phyloP scores from a whole-genome alignment of 2,888 invertebrate genomes.

The Lasioglossum leucozonium region DNA sequence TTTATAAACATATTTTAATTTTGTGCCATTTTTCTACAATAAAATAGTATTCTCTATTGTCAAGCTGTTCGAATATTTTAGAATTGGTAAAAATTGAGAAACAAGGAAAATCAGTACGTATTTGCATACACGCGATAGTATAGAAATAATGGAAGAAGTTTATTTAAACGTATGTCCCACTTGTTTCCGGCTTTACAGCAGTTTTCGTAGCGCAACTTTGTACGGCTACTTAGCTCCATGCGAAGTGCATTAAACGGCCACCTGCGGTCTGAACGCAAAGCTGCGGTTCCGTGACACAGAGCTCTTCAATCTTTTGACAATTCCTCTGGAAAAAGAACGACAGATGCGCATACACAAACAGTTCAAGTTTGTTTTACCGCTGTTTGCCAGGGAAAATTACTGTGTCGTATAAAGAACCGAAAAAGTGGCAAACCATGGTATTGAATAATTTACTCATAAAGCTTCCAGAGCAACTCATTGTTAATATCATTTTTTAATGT shows the following conservation, averaged over 20 bases:
- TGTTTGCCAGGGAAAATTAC: not conserved
- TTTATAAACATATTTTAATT: too few relatives aligned
- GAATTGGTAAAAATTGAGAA: not conserved
- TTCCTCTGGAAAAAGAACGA: not conserved
- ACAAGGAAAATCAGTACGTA: not conserved
- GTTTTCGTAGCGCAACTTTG: not conserved
- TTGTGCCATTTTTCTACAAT: too few relatives aligned
- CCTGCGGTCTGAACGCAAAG: not conserved
- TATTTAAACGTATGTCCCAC: not conserved
- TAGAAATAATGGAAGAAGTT: not conserved
- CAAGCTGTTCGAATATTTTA: not conserved
- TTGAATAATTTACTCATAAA: not conserved
- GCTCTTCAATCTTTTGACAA: not conserved
- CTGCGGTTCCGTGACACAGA: constrained; percentile 3
- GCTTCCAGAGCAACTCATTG: too few relatives aligned
- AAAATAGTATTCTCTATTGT: not conserved
- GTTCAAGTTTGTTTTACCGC: not conserved
- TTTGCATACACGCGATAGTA: not conserved
- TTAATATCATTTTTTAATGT: too few relatives aligned
- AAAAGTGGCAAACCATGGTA: not conserved
- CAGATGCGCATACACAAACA: not conserved
- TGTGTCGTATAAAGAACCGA: not conserved
- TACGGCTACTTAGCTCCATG: constrained; percentile 1
- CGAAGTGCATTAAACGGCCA: not conserved
- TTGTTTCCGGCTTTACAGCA: not conserved